phyloP scores from a whole-genome alignment of 2,113 vertebrate species.

The Anarhynchus alexandrinus region DNA sequence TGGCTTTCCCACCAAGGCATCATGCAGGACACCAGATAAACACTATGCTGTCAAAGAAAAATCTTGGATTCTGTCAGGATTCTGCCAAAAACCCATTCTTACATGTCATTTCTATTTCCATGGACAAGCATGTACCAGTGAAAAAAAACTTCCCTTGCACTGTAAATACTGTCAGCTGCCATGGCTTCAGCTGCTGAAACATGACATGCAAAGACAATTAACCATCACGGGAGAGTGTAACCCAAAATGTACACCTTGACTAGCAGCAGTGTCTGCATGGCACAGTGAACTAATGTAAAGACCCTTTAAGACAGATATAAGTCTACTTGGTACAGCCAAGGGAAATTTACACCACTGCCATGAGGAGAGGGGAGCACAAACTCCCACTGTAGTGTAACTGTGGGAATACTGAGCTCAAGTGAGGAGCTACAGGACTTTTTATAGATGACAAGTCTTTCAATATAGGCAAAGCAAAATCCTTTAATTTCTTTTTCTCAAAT shows the following conservation, averaged over 20 bases:
- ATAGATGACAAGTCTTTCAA: neutral
- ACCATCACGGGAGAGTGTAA: neutral
- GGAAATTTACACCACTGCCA: neutral
- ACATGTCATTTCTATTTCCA: neutral
- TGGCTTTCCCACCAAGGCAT: neutral
- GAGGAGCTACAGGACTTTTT: neutral
- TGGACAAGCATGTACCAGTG: neutral
- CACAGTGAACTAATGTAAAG: neutral
- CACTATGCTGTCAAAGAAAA: neutral
- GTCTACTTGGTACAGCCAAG: neutral
- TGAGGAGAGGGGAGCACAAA: neutral
- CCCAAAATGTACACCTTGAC: too few species aligned
- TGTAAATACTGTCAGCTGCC: neutral
- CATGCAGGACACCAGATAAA: neutral
- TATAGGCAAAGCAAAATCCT: neutral
- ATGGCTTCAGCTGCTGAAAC: neutral
- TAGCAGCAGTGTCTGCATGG: neutral
- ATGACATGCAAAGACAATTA: neutral
- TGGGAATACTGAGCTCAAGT: neutral
- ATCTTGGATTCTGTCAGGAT: neutral
- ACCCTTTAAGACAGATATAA: neutral
- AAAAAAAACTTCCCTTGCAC: neutral
- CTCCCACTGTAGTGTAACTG: neutral
- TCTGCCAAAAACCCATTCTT: neutral
- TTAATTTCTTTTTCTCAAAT: neutral